Evolutionary conservation across 2,113 vertebrate species (phyloP), one percentile per base, ranked within the genome.

Genomic region (Osmerus eperlanus): DNA sequence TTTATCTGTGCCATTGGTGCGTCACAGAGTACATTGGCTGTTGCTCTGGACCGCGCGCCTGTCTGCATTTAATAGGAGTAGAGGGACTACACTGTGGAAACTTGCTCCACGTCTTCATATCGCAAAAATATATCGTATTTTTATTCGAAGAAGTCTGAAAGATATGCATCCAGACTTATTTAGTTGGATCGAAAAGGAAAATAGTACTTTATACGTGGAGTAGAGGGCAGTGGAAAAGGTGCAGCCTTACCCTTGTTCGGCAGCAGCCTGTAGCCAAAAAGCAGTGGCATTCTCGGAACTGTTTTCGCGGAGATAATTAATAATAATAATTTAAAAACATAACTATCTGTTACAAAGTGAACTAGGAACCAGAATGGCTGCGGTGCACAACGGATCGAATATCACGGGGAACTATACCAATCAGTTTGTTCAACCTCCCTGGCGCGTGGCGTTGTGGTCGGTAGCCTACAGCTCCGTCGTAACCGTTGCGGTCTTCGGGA

Each of bases 381-480:
- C 82, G 65, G 5, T 87, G 13, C 82, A 83, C 0, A 92, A 90
- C 77, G 88, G 81, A 58, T 89, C 91, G 23, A 91, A 90, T 78
- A 64, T 85, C 1, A 89, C 32, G 0, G 72, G 73, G 2, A 95
- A 95, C 85, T 91, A 92, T 76, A 94, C 94, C 21, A 97, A 96
- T 78, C 94, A 93, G 88, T 99, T 96, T 13, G 91, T 95, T 54
- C 97, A 99, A 80, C 95, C 96, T 16, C 92, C 95, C 36, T 99
- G 97, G 97, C 94, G 95, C 86, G 91, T 98, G 25, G 96, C 92
- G 14, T 93, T 98, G 6, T 98, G 97, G 97, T 96, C 97, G 6
- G 85, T 98, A 25, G 96, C 96, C 3, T 98, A 98, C 3, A 94
- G 95, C 21, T 82, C 78, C 0, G 94, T 98, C 76, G 92, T 98